Percentiles rank a stretch among this genome's conserved stretches.
Evolutionary conservation across 2,113 vertebrate genomes (phyloP).

Genomic region (Crypturellus undulatus): DNA sequence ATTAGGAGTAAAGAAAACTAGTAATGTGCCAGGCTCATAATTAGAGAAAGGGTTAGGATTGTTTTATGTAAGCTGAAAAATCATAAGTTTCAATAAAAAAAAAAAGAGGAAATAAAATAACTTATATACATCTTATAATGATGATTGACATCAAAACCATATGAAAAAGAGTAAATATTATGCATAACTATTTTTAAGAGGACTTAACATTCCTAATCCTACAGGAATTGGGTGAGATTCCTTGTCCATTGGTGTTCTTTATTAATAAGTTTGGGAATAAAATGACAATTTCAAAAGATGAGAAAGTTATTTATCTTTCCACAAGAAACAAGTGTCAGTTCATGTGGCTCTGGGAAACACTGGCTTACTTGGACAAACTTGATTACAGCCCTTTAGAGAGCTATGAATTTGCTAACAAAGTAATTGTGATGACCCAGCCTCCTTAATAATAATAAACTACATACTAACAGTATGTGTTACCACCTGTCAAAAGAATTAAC

Average conservation of each 20-base stretch:
- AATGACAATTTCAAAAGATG: neutral
- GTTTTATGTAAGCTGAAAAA: neutral
- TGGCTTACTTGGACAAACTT: neutral
- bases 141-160: neutral
- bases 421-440: too few species aligned
- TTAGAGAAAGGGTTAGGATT: neutral
- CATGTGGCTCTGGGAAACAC: neutral
- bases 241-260: neutral
- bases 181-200: neutral
- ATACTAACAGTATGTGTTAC: slow-evolving; percentile 14
- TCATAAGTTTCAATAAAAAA: neutral
- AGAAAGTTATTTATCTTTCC: neutral
- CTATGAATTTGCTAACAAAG: too few species aligned
- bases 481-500: slow-evolving; percentile 41
- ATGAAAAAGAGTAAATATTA: neutral
- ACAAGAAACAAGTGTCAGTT: neutral
- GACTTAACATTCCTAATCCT: neutral
- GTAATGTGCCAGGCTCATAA: neutral
- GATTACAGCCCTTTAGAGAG: neutral
- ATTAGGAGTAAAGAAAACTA: neutral
- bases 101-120: neutral
- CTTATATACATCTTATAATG: neutral
- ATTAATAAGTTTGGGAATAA: neutral
- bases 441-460: neutral
- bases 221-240: neutral